These are phyloP conservation scores for Coranthus polyacanthus DNA, from an alignment of 2,797 vertebrate genomes.

Conservation along the genomic window DNA sequence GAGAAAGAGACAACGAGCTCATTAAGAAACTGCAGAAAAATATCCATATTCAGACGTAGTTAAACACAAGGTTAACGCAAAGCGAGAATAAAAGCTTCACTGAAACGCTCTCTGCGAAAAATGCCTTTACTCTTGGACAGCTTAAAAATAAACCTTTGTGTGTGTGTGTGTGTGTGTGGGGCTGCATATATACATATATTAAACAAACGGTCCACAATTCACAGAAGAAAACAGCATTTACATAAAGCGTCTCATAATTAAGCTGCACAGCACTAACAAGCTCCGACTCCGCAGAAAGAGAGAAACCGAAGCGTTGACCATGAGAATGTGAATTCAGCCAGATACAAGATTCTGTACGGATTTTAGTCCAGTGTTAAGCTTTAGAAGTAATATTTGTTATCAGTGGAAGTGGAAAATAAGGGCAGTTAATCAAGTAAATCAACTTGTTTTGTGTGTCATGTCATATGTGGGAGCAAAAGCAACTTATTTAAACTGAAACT, in stretches of 20 bases:
- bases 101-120: conserved; percentile 27
- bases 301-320: conserved; percentile 34
- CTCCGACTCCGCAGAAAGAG: conserved; percentile 31
- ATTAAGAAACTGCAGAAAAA: conserved; percentile 56
- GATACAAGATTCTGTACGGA: conserved; percentile 3
- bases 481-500: too few species aligned
- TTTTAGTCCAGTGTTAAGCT: neutral
- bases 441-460: too few species aligned
- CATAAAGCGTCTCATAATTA: conserved; percentile 75
- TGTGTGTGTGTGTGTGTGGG: conserved; percentile 10
- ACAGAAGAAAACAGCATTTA: conserved; percentile 68
- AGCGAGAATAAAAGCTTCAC: conserved; percentile 49
- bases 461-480: too few species aligned
- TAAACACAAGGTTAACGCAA: conserved; percentile 65
- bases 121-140: conserved; percentile 13
- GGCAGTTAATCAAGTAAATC: too few species aligned
- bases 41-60: conserved; percentile 65
- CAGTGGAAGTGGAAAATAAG: too few species aligned
- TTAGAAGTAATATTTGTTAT: neutral
- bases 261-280: conserved; percentile 75
- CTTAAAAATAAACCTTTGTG: conserved; percentile 21
- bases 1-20: conserved; percentile 45
- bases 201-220: conserved; percentile 65
- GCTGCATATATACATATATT: conserved; percentile 36
- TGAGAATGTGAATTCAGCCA: conserved; percentile 31